Base-by-base conservation (phyloP, 1,140 invertebrate species). In the Linepithema humile region DNA sequence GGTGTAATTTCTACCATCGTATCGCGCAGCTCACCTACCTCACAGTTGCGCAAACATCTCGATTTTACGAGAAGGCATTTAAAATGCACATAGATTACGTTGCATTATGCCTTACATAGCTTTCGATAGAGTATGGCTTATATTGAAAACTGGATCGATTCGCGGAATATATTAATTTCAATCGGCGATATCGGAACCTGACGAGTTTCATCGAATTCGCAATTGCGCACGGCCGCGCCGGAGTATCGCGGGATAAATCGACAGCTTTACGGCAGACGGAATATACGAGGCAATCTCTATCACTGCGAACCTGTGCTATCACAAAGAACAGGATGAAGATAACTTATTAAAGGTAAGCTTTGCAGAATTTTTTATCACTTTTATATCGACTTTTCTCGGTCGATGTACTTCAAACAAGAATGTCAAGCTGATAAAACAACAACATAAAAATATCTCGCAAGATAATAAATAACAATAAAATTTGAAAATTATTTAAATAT, bases 271-370 rank as follows among this genome's bases (percentile, higher is more conserved):
- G 64, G 48, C 23, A 5, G 17, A 29, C 12, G 9, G 45, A 35
- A 78, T 67, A 69, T 69, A 55, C 35, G 10, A 78, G 23, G 48
- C 43, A 77, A 65, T 77, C 74, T 77, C 74, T 32, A 64, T 77
- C 57, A 20, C 59, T 38, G 10, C 53, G 9, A 20, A 5, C 4
- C 35, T n/a, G n/a, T n/a, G 45, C 35, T 35, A 3, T 55, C 64
- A 80, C 64, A 55, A 70, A 80, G 75, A 80, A 80, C 35, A 20
- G 45, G 48, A 80, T 69, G 35, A 55, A 53, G 48, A 45, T 70
- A 80, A 80, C 64, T 80, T 80, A 80, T 80, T 80, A 80, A 80
- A 6, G 64, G 48, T 45, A 55, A 80, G 75, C 75, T 70, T 12
- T 53, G 53, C 26, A 3, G 9, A 69, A 80, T 57, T 80, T 29